Evolutionary conservation across 2,113 vertebrate genomes (phyloP).

Genomic region (Odontophorus gujanensis): DNA sequence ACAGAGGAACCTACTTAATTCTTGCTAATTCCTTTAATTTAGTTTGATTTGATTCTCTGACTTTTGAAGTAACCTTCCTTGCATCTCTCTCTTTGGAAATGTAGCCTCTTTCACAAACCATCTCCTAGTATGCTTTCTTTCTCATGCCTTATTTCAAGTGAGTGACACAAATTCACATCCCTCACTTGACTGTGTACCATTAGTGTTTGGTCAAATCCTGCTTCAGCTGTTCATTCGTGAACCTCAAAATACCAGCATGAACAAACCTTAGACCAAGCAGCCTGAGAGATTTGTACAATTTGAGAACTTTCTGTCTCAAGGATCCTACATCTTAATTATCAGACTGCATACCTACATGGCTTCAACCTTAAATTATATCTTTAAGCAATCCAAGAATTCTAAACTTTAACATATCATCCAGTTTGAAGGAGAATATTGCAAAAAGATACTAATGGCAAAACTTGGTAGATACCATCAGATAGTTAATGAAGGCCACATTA

Average conservation of each 20-base stretch:
- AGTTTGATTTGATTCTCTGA: not conserved
- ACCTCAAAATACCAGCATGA: not conserved
- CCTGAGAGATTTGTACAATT: not conserved
- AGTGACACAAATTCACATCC: not conserved
- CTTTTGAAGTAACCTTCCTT: not conserved
- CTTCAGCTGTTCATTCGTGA: not conserved
- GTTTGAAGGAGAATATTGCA: not conserved
- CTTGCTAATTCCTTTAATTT: not conserved
- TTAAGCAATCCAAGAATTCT: not conserved
- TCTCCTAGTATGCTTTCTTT: not conserved
- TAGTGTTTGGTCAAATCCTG: not conserved
- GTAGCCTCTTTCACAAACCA: not conserved
- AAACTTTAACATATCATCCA: not conserved
- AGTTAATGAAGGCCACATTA: not conserved
- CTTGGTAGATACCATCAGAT: not conserved
- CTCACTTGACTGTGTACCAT: not conserved
- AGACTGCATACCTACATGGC: rapidly evolving
- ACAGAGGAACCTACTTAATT: not conserved
- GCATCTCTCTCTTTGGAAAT: not conserved
- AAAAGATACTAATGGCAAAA: not conserved
- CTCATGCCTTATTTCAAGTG: not conserved
- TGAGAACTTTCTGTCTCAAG: not conserved
- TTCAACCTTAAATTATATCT: not conserved
- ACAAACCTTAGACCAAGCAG: not conserved
- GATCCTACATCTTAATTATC: not conserved